These are phyloP conservation scores for Callaeas wilsoni DNA, from an alignment of 2,113 vertebrate species.

Conservation along the genomic window DNA sequence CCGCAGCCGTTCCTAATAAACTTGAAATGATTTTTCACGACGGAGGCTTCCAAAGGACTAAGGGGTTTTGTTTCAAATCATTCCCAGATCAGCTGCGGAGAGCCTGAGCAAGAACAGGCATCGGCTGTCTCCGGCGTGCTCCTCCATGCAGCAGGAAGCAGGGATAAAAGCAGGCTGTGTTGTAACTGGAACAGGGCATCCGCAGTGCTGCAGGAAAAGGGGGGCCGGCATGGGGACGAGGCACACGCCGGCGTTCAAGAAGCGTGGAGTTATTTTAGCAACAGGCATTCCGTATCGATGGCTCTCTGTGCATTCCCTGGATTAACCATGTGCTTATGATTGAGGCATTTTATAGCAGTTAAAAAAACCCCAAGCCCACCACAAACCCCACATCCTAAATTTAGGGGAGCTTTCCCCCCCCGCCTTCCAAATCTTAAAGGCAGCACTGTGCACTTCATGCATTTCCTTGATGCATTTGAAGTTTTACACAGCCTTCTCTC, in stretches of 20 bases:
- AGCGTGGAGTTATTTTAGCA: background rate
- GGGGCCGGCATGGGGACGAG: background rate
- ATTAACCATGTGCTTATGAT: background rate
- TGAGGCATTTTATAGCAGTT: background rate
- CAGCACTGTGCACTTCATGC: background rate
- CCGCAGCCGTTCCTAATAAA: conserved; percentile 74
- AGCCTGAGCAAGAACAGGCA: conserved; percentile 41
- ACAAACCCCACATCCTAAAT: background rate
- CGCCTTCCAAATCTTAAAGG: background rate
- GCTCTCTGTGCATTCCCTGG: background rate
- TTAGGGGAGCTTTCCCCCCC: background rate
- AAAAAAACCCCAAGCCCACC: background rate
- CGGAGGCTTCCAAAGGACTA: conserved; percentile 52
- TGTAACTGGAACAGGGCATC: background rate
- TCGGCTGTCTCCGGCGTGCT: background rate
- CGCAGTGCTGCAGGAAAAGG: conserved; percentile 18
- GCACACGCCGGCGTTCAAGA: background rate
- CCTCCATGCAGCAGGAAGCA: conserved; percentile 59
- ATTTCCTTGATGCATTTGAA: background rate
- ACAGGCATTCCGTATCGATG: background rate
- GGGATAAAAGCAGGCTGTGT: background rate
- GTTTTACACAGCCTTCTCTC: background rate
- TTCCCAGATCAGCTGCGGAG: conserved; percentile 67
- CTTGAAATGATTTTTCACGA: conserved; percentile 68
- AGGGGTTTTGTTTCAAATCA: conserved; percentile 71